Evolutionary conservation across 1,140 invertebrate species (phyloP).

Genomic region (Nephila pilipes): DNA sequence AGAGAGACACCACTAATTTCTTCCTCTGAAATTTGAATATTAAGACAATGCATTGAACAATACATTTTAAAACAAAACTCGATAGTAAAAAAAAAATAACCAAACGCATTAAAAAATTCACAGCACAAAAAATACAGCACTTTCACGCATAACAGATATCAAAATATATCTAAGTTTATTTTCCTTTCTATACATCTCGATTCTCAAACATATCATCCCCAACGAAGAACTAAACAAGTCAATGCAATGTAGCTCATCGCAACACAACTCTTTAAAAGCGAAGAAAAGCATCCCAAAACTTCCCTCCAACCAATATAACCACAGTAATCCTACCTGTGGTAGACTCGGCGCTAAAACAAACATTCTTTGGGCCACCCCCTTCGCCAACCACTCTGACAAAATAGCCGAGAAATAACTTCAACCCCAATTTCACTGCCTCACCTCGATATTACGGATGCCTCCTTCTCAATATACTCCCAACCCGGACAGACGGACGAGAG

Average conservation of each 20-base stretch:
- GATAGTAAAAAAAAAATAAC: no score
- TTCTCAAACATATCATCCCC: not conserved
- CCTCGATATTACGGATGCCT: not conserved
- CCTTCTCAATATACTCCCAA: conserved; percentile 20
- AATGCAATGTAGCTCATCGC: no score
- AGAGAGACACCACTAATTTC: no score
- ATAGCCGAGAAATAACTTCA: conserved; percentile 11
- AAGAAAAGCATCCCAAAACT: not conserved
- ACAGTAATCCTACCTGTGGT: conserved; percentile 40
- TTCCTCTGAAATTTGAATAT: no score
- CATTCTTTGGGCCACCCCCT: not conserved
- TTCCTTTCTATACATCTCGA: not conserved
- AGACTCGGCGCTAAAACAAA: not conserved
- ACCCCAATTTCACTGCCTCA: conserved; percentile 14
- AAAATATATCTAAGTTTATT: not conserved
- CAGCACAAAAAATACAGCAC: no score
- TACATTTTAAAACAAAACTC: no score
- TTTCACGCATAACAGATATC: no score
- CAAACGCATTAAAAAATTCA: no score
- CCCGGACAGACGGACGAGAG: not conserved
- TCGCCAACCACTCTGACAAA: not conserved
- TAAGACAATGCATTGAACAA: no score
- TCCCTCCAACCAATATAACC: conserved; percentile 34
- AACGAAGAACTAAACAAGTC: not conserved
- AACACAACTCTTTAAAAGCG: not conserved